Conservation (phyloP, 2,888 invertebrate genomes). For the Cylindroiulus punctatus region DNA sequence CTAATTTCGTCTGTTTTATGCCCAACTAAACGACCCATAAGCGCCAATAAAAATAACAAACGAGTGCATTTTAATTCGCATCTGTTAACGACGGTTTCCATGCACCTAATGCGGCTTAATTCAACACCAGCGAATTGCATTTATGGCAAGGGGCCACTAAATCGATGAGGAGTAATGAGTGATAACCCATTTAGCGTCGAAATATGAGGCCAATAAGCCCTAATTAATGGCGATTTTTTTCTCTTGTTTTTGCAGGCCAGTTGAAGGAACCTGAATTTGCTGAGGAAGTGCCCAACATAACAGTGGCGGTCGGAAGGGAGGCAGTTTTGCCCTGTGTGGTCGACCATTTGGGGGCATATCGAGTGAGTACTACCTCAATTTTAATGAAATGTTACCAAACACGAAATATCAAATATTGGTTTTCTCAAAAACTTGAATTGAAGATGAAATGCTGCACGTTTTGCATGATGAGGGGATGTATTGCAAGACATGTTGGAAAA, state of each 20-base stretch:
- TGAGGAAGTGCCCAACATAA: constrained; percentile 89
- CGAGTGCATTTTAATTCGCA: background rate
- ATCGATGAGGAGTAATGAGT: background rate
- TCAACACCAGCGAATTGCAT: background rate
- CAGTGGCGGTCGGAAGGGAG: constrained; percentile 86
- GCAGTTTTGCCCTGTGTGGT: constrained; percentile 88
- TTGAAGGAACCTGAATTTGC: constrained; percentile 77
- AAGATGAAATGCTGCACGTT: too few species aligned
- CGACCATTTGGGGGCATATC: constrained; percentile 85
- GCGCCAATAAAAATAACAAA: background rate
- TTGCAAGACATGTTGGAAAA: too few species aligned
- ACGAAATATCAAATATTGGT: too few species aligned
- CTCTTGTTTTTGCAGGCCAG: constrained; percentile 54
- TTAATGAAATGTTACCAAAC: too few species aligned
- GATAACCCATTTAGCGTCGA: background rate
- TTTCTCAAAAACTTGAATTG: too few species aligned
- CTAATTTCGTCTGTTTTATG: background rate
- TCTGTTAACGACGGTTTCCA: background rate
- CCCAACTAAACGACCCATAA: background rate
- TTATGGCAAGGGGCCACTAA: background rate
- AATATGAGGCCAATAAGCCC: background rate
- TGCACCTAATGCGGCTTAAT: background rate
- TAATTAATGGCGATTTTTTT: background rate
- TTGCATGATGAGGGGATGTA: too few species aligned
- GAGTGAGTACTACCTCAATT: constrained; percentile 71